A percentile compares a stretch with the other conserved stretches of the same genome.
phyloP scores from a whole-genome alignment of 2,113 vertebrate species.

The Zonotrichia leucophrys region DNA sequence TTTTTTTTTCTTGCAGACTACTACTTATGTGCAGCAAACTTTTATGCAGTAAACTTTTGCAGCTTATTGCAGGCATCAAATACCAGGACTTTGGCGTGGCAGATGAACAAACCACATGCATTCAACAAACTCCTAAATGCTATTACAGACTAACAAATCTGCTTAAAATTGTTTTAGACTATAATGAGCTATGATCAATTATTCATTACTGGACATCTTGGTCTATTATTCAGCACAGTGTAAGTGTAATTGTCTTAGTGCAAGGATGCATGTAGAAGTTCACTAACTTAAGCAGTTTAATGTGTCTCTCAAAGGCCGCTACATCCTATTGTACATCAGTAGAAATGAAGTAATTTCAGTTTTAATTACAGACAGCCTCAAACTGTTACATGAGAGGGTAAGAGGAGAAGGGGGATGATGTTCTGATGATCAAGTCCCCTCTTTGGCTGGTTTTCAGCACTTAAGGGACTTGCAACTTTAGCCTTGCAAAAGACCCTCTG shows the following conservation, averaged over 20 bases:
- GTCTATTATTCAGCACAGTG: neutral
- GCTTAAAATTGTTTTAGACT: conserved; percentile 27
- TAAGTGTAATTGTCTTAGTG: conserved; percentile 39
- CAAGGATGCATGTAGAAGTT: neutral
- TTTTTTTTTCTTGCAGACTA: neutral
- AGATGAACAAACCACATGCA: neutral
- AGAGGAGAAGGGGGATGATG: neutral
- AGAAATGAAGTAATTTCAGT: conserved; percentile 29
- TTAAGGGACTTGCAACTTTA: neutral
- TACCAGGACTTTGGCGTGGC: neutral
- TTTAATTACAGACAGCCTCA: conserved; percentile 13
- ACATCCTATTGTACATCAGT: neutral
- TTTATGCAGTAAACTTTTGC: neutral
- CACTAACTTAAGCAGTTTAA: conserved; percentile 31
- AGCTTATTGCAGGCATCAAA: neutral
- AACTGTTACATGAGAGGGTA: neutral
- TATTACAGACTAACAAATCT: neutral
- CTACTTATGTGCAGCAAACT: neutral
- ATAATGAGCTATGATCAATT: conserved; percentile 2
- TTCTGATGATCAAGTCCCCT: neutral
- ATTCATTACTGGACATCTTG: conserved; percentile 6
- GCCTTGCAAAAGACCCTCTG: neutral
- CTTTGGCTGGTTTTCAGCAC: neutral
- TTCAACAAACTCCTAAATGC: conserved; percentile 11
- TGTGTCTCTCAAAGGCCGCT: conserved; percentile 16